A percentile compares a stretch with the other conserved stretches of the same genome.
Conservation (phyloP, 1,140 invertebrate species). For the Daktulosphaira vitifoliae region DNA sequence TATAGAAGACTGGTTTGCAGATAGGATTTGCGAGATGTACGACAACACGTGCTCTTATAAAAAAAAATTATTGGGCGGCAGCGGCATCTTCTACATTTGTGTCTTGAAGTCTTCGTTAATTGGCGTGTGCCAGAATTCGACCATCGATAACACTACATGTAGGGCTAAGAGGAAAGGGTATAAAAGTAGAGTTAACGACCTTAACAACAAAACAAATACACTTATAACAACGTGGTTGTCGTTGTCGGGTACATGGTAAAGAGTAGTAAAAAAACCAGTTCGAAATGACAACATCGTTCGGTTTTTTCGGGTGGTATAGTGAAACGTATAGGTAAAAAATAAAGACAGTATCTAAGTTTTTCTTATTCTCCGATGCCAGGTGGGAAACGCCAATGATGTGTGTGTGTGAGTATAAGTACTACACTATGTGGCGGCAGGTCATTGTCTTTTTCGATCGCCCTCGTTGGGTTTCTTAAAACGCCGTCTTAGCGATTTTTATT, state of each 20-base stretch:
- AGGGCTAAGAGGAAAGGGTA: not conserved
- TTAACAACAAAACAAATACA: constrained; percentile 12
- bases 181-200: constrained; percentile 24
- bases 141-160: too few species aligned
- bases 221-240: not conserved
- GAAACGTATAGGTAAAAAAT: not conserved
- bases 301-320: constrained; percentile 10
- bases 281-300: constrained; percentile 29
- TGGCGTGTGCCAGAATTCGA: constrained; percentile 22
- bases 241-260: constrained; percentile 4
- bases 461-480: not conserved
- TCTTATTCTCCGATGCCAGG: constrained; percentile 1
- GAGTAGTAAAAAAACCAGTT: constrained; percentile 19
- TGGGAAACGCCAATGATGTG: constrained; percentile 16
- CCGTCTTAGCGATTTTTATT: not conserved
- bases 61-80: too few species aligned
- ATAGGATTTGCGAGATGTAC: too few species aligned
- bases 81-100: not conserved
- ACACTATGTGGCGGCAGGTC: constrained; percentile 5
- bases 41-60: not conserved
- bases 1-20: too few species aligned
- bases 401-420: too few species aligned
- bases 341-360: constrained; percentile 17
- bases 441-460: constrained; percentile 6
- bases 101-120: constrained; percentile 10